Percentiles rank a stretch among this genome's conserved stretches.
Evolutionary conservation across 2,888 invertebrate species (phyloP).

Genomic region (Caenorhabditis sulstoni): DNA sequence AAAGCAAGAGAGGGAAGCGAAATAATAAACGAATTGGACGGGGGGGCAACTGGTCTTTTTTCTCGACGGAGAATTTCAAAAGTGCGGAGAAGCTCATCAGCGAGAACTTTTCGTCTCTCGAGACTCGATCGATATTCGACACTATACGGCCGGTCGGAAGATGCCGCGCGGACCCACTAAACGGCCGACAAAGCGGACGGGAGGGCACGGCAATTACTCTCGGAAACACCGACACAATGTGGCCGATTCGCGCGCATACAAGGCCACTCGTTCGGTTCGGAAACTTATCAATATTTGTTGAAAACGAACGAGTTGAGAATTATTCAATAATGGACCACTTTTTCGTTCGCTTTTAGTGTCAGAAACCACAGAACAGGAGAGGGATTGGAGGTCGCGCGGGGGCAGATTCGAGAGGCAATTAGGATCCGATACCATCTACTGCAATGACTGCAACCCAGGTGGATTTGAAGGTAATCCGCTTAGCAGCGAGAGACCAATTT

Average conservation of each 20-base stretch:
- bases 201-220: conserved; percentile 1
- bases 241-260: not conserved
- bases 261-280: no score
- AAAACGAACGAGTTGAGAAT: no score
- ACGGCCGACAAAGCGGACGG: not conserved
- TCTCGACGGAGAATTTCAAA: no score
- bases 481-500: not conserved
- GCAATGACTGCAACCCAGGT: conserved; percentile 4
- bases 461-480: conserved; percentile 36
- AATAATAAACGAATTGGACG: not conserved
- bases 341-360: conserved; percentile 7
- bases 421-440: conserved; percentile 29
- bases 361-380: not conserved
- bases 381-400: conserved; percentile 23
- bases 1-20: no score
- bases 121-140: conserved; percentile 30
- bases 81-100: not conserved
- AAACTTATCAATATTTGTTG: no score
- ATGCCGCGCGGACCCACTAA: conserved; percentile 15
- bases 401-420: conserved; percentile 41
- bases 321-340: not conserved
- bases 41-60: no score
- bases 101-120: conserved; percentile 19
- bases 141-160: conserved; percentile 6
- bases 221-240: conserved; percentile 5